phyloP scores from a whole-genome alignment of 2,113 vertebrate species.

The Tiliqua scincoides region DNA sequence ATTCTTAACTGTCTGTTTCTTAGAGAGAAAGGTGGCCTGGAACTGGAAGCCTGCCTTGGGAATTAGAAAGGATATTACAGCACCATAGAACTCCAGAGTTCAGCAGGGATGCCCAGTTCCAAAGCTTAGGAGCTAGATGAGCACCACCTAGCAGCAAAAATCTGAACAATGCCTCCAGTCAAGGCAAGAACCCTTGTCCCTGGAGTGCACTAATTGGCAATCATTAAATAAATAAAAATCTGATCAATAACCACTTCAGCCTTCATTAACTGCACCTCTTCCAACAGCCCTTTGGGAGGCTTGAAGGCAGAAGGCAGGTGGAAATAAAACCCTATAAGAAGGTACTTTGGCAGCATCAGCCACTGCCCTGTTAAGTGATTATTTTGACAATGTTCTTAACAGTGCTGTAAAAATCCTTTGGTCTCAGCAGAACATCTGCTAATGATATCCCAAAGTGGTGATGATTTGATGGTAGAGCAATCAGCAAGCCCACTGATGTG shows the following conservation, averaged over 20 bases:
- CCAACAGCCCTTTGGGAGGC: background rate
- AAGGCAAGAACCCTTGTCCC: background rate
- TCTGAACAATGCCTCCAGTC: background rate
- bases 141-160: background rate
- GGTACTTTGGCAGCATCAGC: background rate
- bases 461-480: background rate
- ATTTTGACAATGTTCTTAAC: background rate
- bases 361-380: background rate
- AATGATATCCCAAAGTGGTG: background rate
- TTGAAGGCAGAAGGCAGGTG: background rate
- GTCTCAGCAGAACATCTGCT: background rate
- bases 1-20: background rate
- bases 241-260: background rate
- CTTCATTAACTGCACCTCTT: slow-evolving; percentile 4
- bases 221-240: slow-evolving; percentile 20
- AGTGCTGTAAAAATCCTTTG: background rate
- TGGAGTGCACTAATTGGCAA: background rate
- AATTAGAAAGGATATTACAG: background rate
- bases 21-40: background rate
- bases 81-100: background rate
- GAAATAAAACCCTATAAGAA: background rate
- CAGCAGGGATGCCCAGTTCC: background rate
- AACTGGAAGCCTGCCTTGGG: background rate
- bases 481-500: background rate
- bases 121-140: background rate